Percentiles rank a stretch among this genome's conserved stretches.
Conservation (phyloP, 2,113 vertebrate species). For the Pelvicachromis taeniatus region DNA sequence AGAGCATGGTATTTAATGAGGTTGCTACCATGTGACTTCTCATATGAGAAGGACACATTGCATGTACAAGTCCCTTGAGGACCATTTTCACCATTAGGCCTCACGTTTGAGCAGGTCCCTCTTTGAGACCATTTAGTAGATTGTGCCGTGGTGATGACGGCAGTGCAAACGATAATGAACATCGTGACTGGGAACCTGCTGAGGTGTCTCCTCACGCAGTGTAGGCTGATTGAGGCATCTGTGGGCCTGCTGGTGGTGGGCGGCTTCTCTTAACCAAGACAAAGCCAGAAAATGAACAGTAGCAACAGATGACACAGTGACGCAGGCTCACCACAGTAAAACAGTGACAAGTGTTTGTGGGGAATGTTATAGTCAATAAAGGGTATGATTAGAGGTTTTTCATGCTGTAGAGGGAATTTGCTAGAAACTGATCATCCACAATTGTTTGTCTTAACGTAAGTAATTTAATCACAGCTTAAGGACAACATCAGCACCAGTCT, state of each 20-base stretch:
- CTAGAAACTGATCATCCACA: not conserved
- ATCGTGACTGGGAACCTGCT: conserved; percentile 11
- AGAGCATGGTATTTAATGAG: not conserved
- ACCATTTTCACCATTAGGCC: not conserved
- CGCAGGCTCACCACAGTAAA: not conserved
- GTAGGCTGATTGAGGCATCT: not conserved
- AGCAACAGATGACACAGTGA: not conserved
- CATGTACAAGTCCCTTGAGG: not conserved
- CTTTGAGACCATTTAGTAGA: conserved; percentile 30
- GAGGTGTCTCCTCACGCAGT: not conserved
- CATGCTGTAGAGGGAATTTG: not conserved
- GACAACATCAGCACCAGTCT: conserved; percentile 40
- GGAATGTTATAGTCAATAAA: not conserved
- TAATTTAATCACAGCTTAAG: conserved; percentile 50
- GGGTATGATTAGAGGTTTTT: not conserved
- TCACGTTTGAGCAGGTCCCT: not conserved
- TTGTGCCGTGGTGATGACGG: conserved; percentile 32
- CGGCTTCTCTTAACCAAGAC: not conserved
- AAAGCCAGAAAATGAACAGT: not conserved
- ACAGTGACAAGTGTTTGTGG: not conserved
- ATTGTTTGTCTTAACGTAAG: conserved; percentile 30
- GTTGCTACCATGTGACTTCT: not conserved
- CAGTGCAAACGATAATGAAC: conserved; percentile 38
- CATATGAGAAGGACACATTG: not conserved
- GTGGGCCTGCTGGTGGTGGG: not conserved